Conservation (phyloP, 2,888 invertebrate genomes). For the Catocala nupta region DNA sequence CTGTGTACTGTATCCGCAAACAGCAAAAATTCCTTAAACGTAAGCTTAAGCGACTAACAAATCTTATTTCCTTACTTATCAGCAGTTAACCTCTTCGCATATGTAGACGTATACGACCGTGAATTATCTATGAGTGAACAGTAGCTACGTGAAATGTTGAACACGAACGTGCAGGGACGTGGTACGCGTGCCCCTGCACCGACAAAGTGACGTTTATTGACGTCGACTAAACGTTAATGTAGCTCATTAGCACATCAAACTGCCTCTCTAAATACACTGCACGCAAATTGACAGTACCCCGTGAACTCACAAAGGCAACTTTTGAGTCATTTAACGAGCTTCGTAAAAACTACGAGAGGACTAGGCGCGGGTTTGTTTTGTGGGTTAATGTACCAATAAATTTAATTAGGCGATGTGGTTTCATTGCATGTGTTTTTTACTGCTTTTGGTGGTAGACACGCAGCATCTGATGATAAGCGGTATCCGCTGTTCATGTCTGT, state of each 20-base stretch:
- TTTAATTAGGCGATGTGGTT: background rate
- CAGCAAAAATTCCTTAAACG: too few species aligned
- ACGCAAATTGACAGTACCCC: conserved; percentile 32
- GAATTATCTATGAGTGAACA: conserved; percentile 9
- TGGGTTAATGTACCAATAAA: conserved; percentile 8
- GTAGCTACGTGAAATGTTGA: conserved; percentile 9
- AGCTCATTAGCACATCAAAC: conserved; percentile 66
- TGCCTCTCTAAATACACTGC: conserved; percentile 35
- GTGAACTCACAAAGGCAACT: conserved; percentile 33
- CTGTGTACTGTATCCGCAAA: too few species aligned
- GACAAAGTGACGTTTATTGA: conserved; percentile 56
- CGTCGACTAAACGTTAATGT: conserved; percentile 53
- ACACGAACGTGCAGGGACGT: conserved; percentile 19
- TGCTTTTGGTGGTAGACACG: too few species aligned
- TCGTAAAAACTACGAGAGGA: conserved; percentile 23
- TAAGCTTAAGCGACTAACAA: too few species aligned
- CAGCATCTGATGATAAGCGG: too few species aligned
- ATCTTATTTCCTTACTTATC: too few species aligned
- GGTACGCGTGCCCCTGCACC: conserved; percentile 12
- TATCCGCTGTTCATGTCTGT: too few species aligned
- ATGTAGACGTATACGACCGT: background rate
- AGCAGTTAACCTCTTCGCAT: background rate
- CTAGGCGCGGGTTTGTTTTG: background rate
- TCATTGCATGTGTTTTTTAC: too few species aligned
- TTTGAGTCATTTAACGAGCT: conserved; percentile 37